phyloP scores from a whole-genome alignment of 2,113 vertebrate genomes.

The Alligator mississippiensis region DNA sequence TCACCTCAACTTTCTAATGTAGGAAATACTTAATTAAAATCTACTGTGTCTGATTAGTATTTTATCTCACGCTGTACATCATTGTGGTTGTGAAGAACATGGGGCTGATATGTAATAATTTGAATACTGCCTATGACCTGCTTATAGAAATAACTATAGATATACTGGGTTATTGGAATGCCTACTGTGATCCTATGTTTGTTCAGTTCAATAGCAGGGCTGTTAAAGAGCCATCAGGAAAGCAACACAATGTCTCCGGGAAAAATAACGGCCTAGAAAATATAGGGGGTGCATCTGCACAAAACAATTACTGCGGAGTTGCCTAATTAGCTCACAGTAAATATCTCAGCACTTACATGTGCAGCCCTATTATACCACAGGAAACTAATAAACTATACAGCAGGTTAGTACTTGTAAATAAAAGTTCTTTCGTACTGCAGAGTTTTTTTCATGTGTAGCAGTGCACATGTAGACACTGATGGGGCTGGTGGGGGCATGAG shows the following conservation, averaged over 20 bases:
- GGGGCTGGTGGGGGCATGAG: too few relatives aligned
- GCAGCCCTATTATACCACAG: too few relatives aligned
- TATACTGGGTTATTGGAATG: background rate
- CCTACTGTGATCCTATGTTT: background rate
- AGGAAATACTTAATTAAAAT: background rate
- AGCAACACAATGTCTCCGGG: background rate
- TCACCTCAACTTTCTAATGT: background rate
- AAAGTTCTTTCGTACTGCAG: too few relatives aligned
- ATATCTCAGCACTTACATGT: too few relatives aligned
- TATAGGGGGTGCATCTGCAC: background rate
- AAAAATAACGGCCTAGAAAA: background rate
- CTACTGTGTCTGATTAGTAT: background rate
- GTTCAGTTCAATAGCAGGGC: background rate
- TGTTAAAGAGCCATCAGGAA: background rate
- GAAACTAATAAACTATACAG: too few relatives aligned
- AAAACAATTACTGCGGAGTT: too few relatives aligned
- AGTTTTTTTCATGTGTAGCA: too few relatives aligned
- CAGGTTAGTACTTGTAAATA: too few relatives aligned
- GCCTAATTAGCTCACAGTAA: too few relatives aligned
- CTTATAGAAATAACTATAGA: background rate
- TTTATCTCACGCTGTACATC: conserved; percentile 28
- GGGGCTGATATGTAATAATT: background rate
- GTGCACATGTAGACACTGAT: too few relatives aligned
- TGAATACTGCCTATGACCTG: background rate
- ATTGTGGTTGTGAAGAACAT: background rate